phyloP scores from a whole-genome alignment of 2,113 vertebrate species.

The Podiceps cristatus region DNA sequence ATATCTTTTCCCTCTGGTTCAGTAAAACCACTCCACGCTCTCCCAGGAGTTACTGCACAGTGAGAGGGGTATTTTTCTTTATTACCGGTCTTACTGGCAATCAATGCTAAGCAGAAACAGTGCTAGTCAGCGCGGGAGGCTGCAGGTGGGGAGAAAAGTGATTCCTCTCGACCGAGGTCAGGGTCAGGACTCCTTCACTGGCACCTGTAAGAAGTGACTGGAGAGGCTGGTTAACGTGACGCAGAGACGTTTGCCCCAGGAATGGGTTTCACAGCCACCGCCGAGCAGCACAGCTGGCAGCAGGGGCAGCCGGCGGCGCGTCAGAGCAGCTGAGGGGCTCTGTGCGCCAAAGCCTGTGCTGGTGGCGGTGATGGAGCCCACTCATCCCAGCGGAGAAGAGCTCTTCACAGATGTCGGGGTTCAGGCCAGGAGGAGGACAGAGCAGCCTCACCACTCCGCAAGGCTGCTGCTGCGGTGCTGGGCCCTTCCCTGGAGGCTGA shows the following conservation, averaged over 20 bases:
- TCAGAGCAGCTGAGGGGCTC: not conserved
- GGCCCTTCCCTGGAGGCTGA: not conserved
- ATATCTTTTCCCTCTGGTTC: not conserved
- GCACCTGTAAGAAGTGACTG: not conserved
- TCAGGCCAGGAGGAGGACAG: not conserved
- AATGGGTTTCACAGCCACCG: not conserved
- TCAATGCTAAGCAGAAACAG: fast-evolving
- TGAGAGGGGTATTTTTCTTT: not conserved
- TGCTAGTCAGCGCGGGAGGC: not conserved
- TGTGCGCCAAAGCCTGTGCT: fast-evolving
- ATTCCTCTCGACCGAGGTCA: not conserved
- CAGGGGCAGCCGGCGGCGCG: not conserved
- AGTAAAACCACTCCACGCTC: not conserved
- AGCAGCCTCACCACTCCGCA: not conserved
- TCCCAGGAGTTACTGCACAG: not conserved
- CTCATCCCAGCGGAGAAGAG: not conserved
- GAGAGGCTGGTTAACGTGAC: not conserved
- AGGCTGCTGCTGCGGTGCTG: not conserved
- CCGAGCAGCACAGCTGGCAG: fast-evolving
- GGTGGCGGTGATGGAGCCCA: not conserved
- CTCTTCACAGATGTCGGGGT: not conserved
- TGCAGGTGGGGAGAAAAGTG: not conserved
- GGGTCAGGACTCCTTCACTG: not conserved
- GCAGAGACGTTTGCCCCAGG: not conserved
- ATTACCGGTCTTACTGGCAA: not conserved